Base-by-base conservation (phyloP, 2,888 invertebrate genomes). In the Sesia bembeciformis region DNA sequence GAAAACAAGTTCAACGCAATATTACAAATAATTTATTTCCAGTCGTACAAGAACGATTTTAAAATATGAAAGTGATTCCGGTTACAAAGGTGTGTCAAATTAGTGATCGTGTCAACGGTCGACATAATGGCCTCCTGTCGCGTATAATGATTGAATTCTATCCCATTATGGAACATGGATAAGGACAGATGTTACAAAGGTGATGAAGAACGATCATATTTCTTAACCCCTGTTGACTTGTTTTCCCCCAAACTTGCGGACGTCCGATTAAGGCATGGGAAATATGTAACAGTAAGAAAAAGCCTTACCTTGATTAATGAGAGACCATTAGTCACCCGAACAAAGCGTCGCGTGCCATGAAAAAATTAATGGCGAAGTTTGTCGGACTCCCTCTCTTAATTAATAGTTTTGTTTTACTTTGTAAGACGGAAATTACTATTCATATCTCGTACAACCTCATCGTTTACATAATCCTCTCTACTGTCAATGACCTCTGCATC, bases 241-340 rank as follows among this genome's bases (percentile, higher is more conserved):
- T 46, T 46, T 46, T 46, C 46, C 46, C 23, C 23, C 46, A 46
- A 46, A 46, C 46, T 23, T 23, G 46, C 8, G 46, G 46, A 46
- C 46, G 46, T 46, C 46, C 46, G 46, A 46, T 46, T 46, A 46
- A 46, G 46, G 46, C n/a, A 46, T 7, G 46, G 46, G 55, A 55
- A 57, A 51, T 53, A 57, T 57, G 51, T 51, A 57, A 55, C 51
- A 55, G 57, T 55, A 55, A 55, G 57, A 57, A 56, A 56, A 57
- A 52, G 40, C 52, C 49, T 50, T 39, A 38, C 39, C 53, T 57
- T 67, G 68, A 73, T 66, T 68, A 70, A 73, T 65, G 66, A 66
- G 62, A 56, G 51, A 55, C 57, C 66, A 68, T 74, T 67, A 67
- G 64, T 69, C 64, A 66, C 63, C 61, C 58, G 59, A 64, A 66